Evolutionary conservation across 2,797 vertebrate genomes (phyloP).

Genomic region (Odontamblyopus lacepedii): DNA sequence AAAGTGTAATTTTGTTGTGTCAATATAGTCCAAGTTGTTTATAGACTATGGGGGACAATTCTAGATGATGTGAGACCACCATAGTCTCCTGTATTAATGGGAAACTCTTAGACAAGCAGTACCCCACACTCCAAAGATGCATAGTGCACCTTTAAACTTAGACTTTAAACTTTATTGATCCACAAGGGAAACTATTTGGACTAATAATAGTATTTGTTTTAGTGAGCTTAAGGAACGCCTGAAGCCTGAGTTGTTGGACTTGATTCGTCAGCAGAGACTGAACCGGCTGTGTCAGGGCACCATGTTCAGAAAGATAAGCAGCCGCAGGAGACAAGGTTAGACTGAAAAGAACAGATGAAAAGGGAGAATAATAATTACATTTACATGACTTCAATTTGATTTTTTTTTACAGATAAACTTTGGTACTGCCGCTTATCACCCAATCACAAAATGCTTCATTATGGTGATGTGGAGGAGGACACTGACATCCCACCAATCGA

Average conservation of each 20-base stretch:
- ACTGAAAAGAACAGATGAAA: background rate
- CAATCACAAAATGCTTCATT: constrained; percentile 97
- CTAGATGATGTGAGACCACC: too few relatives aligned
- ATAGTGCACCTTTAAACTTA: too few relatives aligned
- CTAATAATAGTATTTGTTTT: constrained; percentile 9
- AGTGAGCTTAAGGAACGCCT: constrained; percentile 92
- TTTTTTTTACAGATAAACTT: constrained; percentile 84
- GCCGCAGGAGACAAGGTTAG: constrained; percentile 91
- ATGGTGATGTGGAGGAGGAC: constrained; percentile 89
- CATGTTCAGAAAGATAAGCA: constrained; percentile 95
- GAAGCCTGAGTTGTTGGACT: constrained; percentile 89
- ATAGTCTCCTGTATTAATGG: too few relatives aligned
- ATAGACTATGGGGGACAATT: too few relatives aligned
- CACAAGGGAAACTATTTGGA: too few relatives aligned
- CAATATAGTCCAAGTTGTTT: too few relatives aligned
- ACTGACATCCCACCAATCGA: constrained; percentile 81
- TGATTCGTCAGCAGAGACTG: constrained; percentile 95
- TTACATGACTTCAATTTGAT: background rate
- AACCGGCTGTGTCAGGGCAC: constrained; percentile 92
- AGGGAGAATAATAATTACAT: background rate
- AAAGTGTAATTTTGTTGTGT: too few relatives aligned
- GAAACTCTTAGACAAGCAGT: too few relatives aligned
- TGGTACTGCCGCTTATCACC: constrained; percentile 97
- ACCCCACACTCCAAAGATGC: too few relatives aligned
- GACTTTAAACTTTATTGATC: too few relatives aligned